Conservation (phyloP, 2,113 vertebrate species). For the Nothoprocta pentlandii region DNA sequence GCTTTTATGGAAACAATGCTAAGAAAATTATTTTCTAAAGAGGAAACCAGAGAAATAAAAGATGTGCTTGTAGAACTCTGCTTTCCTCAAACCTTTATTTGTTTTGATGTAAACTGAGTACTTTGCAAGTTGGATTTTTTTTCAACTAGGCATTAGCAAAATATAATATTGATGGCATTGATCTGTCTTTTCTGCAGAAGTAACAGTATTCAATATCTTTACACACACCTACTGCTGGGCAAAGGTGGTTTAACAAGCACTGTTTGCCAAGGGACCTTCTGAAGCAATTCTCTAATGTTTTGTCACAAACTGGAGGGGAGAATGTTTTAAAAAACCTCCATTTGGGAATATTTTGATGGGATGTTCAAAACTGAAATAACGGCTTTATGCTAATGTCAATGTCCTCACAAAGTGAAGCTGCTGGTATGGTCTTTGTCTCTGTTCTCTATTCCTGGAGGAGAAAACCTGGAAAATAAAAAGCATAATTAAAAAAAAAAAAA, state of each 20-base stretch:
- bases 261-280: background rate
- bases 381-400: background rate
- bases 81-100: constrained; percentile 52
- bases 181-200: constrained; percentile 21
- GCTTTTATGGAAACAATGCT: constrained; percentile 79
- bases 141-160: constrained; percentile 12
- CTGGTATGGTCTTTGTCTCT: background rate
- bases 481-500: background rate
- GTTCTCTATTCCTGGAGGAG: background rate
- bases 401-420: background rate
- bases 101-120: constrained; percentile 58
- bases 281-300: background rate
- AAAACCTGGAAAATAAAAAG: constrained; percentile 16
- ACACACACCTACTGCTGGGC: background rate
- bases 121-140: background rate
- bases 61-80: constrained; percentile 51
- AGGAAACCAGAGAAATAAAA: constrained; percentile 68
- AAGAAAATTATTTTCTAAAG: constrained; percentile 81
- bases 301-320: background rate
- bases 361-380: background rate
- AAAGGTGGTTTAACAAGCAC: background rate
- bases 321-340: background rate
- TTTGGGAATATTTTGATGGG: background rate
- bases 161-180: background rate
- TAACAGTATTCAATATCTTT: background rate